Conservation (phyloP, 2,113 vertebrate genomes). For the Pseudopodoces humilis region DNA sequence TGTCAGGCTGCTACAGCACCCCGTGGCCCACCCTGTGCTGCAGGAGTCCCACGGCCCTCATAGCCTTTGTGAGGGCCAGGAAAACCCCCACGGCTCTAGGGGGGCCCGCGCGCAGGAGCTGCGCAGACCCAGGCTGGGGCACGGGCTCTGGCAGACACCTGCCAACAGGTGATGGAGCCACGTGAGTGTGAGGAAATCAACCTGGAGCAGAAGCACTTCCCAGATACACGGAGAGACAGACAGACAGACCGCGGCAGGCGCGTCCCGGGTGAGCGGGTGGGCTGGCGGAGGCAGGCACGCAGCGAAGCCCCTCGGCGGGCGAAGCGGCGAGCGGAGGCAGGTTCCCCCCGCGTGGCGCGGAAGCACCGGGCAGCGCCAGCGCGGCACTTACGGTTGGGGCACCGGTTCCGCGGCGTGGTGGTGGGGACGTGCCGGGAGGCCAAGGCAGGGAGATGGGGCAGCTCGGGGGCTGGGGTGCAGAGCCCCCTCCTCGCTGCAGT, state of each 20-base stretch:
- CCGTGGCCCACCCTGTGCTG: neutral
- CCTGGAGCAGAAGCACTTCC: conserved; percentile 36
- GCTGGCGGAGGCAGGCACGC: neutral
- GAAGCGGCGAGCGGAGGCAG: neutral
- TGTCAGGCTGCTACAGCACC: neutral
- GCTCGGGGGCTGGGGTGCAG: neutral
- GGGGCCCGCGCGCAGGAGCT: neutral
- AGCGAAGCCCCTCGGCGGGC: neutral
- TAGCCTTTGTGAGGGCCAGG: neutral
- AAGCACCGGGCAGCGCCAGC: neutral
- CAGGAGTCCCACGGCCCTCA: neutral
- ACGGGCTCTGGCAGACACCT: neutral
- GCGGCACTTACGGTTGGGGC: conserved; percentile 41
- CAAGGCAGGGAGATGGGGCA: neutral
- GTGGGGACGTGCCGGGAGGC: neutral
- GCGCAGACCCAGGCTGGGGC: neutral
- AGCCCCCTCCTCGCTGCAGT: neutral
- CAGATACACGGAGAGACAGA: conserved; percentile 31
- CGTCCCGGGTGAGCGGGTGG: neutral
- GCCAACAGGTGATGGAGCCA: neutral
- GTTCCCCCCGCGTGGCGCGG: neutral
- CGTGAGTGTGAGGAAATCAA: neutral
- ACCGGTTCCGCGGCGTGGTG: neutral
- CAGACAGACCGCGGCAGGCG: neutral
- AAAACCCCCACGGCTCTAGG: accelerated